These are phyloP conservation scores for Pristis pectinata DNA, from an alignment of 2,797 vertebrate genomes.

Conservation along the genomic window DNA sequence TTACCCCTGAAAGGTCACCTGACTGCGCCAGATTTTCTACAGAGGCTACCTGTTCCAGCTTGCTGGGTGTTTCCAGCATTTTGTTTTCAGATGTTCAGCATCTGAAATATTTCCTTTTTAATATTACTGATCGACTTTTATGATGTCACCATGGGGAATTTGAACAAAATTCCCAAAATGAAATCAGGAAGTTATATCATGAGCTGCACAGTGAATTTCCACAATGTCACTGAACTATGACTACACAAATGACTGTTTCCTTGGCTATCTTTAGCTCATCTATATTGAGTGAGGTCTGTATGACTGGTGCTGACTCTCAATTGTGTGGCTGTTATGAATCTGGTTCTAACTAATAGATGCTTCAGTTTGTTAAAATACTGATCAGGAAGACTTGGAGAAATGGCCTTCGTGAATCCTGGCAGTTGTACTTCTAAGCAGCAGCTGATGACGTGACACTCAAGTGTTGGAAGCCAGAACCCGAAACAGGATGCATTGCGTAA, in stretches of 20 bases:
- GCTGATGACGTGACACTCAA: not conserved
- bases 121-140: not conserved
- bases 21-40: not conserved
- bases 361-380: not conserved
- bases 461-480: not conserved
- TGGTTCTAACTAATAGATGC: not conserved
- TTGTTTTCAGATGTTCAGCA: not conserved
- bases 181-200: not conserved
- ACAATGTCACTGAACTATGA: constrained; percentile 4
- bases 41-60: not conserved
- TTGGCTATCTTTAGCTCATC: not conserved
- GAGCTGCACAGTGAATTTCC: not conserved
- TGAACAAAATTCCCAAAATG: not conserved
- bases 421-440: not conserved
- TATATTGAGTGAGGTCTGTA: no score
- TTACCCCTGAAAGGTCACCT: not conserved
- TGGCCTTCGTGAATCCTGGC: not conserved
- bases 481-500: not conserved
- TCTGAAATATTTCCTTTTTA: not conserved
- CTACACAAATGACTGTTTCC: not conserved
- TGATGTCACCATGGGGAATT: not conserved
- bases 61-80: not conserved
- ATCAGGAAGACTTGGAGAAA: not conserved
- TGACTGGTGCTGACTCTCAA: not conserved
- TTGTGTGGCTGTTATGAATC: not conserved